A percentile compares a stretch with the other conserved stretches of the same genome.
Conservation (phyloP, 2,113 vertebrate genomes). For the Loxodonta africana region DNA sequence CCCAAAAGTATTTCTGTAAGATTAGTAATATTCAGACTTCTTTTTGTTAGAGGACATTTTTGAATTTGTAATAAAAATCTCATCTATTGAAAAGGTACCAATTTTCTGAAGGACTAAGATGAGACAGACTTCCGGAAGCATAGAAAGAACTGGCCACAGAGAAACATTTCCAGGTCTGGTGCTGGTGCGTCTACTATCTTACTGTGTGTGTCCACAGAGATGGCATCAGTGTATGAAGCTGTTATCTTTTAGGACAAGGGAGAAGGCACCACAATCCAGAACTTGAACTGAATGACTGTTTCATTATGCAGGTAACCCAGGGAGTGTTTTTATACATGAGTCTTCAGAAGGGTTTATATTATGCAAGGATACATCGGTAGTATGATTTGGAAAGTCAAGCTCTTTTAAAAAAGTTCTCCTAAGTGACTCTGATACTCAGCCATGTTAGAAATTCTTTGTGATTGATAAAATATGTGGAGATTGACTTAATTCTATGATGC, state of each 20-base stretch:
- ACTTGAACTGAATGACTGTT: neutral
- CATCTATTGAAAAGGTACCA: neutral
- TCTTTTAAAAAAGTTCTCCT: no score
- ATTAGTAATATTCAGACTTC: neutral
- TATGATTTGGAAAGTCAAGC: neutral
- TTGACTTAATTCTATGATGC: neutral
- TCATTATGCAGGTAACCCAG: neutral
- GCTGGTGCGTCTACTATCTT: fast-evolving
- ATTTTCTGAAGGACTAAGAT: neutral
- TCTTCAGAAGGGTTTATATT: neutral
- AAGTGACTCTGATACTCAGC: neutral
- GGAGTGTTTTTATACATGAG: neutral
- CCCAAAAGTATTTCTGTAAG: neutral
- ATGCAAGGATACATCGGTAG: neutral
- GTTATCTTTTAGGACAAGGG: neutral
- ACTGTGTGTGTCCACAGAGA: neutral
- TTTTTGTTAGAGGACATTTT: neutral
- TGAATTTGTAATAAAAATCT: neutral
- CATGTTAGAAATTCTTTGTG: neutral
- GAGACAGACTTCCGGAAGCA: neutral
- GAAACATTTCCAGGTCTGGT: neutral
- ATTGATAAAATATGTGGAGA: neutral
- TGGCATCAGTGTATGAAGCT: neutral
- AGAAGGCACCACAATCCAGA: neutral
- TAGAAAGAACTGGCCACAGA: neutral